Percentiles rank a stretch among this genome's conserved stretches.
These are phyloP conservation scores for Xestia sexstrigata DNA, from an alignment of 2,888 invertebrate species.

Conservation along the genomic window DNA sequence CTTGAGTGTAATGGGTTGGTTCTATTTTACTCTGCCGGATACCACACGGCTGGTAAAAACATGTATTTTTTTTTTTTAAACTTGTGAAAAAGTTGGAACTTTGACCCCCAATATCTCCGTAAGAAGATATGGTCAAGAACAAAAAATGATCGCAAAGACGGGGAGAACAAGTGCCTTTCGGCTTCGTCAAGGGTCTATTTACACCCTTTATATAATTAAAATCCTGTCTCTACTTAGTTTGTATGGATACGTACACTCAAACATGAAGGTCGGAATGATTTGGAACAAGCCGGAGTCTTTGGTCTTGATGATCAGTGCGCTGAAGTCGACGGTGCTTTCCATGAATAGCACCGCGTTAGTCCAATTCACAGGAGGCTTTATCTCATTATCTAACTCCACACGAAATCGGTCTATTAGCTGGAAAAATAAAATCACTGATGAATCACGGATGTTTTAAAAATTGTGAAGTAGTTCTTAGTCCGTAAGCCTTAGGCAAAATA, in stretches of 20 bases:
- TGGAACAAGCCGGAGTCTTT: conserved; percentile 73
- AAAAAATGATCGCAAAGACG: too few species aligned
- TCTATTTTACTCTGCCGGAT: too few species aligned
- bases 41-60: too few species aligned
- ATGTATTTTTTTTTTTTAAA: too few species aligned
- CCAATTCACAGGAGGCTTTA: conserved; percentile 76
- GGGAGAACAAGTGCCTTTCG: too few species aligned
- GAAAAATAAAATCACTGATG: conserved; percentile 28
- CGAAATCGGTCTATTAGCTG: conserved; percentile 78
- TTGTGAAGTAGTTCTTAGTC: neutral
- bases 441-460: too few species aligned
- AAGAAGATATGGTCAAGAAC: too few species aligned
- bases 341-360: conserved; percentile 76
- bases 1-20: too few species aligned
- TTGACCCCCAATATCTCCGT: too few species aligned
- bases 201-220: too few species aligned
- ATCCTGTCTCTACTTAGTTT: neutral
- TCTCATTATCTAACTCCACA: conserved; percentile 67
- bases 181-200: too few species aligned
- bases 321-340: conserved; percentile 79
- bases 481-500: neutral
- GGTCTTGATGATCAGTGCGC: conserved; percentile 75
- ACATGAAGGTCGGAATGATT: conserved; percentile 73
- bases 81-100: too few species aligned
- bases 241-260: conserved; percentile 74